phyloP scores from a whole-genome alignment of 2,888 invertebrate genomes.

The Eristalis pertinax region DNA sequence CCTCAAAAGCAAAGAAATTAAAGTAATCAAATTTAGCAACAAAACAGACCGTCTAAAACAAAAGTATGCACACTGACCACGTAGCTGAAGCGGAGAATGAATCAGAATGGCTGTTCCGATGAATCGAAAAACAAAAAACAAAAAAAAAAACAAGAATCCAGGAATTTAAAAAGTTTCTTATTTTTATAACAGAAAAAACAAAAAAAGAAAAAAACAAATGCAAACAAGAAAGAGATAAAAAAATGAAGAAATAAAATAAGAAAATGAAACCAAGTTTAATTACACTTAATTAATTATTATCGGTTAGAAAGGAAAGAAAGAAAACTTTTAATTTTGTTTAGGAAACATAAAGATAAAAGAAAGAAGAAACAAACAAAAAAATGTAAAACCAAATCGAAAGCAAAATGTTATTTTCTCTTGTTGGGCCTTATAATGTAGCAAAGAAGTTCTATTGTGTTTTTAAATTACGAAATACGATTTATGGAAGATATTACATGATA shows the following conservation, averaged over 20 bases:
- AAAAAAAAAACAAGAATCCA: constrained; percentile 41
- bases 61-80: constrained; percentile 55
- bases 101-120: constrained; percentile 71
- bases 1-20: constrained; percentile 12
- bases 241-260: constrained; percentile 28
- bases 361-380: constrained; percentile 55
- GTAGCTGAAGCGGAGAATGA: constrained; percentile 57
- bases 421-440: constrained; percentile 74
- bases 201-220: constrained; percentile 35
- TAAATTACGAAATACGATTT: constrained; percentile 68
- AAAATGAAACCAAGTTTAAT: constrained; percentile 34
- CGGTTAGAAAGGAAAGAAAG: constrained; percentile 61
- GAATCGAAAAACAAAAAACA: constrained; percentile 54
- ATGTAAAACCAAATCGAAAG: constrained; percentile 61
- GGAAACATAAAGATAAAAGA: constrained; percentile 45
- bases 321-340: constrained; percentile 55
- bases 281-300: constrained; percentile 56
- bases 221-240: constrained; percentile 35
- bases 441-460: constrained; percentile 67
- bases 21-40: constrained; percentile 4
- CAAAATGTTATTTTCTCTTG: constrained; percentile 72
- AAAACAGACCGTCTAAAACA: not conserved
- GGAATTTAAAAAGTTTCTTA: constrained; percentile 66
- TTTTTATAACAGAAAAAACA: constrained; percentile 63
- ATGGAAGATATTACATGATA: constrained; percentile 70